Conservation (phyloP, 1,140 invertebrate genomes). For the Drosophila seguyi region DNA sequence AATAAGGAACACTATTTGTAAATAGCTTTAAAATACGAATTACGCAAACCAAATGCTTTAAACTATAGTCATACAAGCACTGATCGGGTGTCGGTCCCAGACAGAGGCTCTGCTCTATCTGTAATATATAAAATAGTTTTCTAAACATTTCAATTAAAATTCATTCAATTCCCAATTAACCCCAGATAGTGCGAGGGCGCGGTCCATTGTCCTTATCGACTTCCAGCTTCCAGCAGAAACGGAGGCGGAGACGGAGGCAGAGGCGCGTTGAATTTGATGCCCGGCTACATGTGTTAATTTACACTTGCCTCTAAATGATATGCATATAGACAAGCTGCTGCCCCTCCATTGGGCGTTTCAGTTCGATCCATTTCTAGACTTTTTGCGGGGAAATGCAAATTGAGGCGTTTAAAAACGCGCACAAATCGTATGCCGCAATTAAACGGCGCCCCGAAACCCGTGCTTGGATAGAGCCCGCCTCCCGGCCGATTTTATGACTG, state of each 20-base stretch:
- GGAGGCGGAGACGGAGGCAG: background rate
- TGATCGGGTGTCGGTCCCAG: constrained; percentile 7
- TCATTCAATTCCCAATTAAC: constrained; percentile 29
- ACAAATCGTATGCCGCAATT: constrained; percentile 55
- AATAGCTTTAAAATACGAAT: background rate
- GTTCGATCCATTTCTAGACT: constrained; percentile 55
- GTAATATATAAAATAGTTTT: constrained; percentile 16
- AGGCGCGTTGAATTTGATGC: constrained; percentile 62
- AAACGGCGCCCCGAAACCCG: constrained; percentile 68
- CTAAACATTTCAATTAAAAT: constrained; percentile 34
- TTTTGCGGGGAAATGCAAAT: constrained; percentile 37
- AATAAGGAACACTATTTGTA: background rate
- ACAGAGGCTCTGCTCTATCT: background rate
- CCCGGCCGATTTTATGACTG: constrained; percentile 49
- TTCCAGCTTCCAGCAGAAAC: constrained; percentile 5
- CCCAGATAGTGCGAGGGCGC: constrained; percentile 24
- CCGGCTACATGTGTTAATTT: constrained; percentile 62
- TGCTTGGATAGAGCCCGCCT: constrained; percentile 29
- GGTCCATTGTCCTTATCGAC: constrained; percentile 50
- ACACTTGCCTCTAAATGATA: constrained; percentile 50
- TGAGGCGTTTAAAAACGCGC: constrained; percentile 65
- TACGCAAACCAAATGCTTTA: background rate
- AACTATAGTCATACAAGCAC: background rate
- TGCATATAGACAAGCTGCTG: constrained; percentile 40
- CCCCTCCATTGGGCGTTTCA: constrained; percentile 37